These are phyloP conservation scores for Xanthia icteritia DNA, from an alignment of 2,888 invertebrate genomes.

Conservation along the genomic window DNA sequence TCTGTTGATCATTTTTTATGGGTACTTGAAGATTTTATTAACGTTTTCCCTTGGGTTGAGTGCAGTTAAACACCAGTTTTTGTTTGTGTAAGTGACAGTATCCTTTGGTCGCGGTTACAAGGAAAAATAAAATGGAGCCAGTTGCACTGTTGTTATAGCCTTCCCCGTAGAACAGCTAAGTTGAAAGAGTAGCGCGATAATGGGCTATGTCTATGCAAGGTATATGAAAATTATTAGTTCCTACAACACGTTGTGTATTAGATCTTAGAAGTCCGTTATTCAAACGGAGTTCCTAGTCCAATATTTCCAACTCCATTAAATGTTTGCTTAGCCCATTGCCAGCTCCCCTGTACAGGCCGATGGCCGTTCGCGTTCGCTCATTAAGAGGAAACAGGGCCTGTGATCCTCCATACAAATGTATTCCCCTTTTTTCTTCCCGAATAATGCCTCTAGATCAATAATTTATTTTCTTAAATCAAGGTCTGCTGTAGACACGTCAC, in stretches of 20 bases:
- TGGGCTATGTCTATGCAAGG: background rate
- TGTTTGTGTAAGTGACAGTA: constrained; percentile 12
- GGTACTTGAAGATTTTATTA: constrained; percentile 51
- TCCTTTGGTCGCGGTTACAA: background rate
- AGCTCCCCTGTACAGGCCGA: background rate
- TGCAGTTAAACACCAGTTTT: constrained; percentile 32
- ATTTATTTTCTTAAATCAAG: too few relatives aligned
- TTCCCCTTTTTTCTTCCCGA: too few relatives aligned
- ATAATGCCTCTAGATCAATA: too few relatives aligned
- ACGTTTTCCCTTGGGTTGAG: constrained; percentile 49
- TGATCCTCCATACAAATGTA: too few relatives aligned
- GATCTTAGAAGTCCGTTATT: constrained; percentile 1
- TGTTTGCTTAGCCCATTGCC: constrained; percentile 28
- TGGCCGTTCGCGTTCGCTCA: constrained; percentile 5
- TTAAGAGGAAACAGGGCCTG: too few relatives aligned
- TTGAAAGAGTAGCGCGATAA: background rate
- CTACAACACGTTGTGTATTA: background rate
- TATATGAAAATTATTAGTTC: background rate
- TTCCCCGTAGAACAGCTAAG: too few relatives aligned
- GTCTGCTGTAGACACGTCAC: too few relatives aligned
- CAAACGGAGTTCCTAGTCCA: background rate
- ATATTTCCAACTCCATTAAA: constrained; percentile 1
- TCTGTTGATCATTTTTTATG: constrained; percentile 62
- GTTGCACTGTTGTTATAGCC: background rate
- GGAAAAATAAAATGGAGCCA: background rate